Percentiles rank a stretch among this genome's conserved stretches.
phyloP scores from a whole-genome alignment of 1,140 invertebrate species.

The Trichogramma pretiosum region DNA sequence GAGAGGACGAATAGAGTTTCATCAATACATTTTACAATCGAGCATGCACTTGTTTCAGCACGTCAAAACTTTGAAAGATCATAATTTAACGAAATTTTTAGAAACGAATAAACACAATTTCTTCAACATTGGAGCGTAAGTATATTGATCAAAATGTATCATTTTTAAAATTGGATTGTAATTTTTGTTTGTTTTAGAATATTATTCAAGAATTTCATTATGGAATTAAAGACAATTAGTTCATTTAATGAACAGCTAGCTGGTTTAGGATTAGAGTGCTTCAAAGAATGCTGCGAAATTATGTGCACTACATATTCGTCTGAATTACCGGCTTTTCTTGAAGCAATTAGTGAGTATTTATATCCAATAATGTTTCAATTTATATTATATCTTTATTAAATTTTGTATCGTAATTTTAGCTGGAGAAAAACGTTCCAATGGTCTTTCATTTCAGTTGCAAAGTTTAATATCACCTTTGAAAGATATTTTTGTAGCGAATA shows the following conservation, averaged over 20 bases:
- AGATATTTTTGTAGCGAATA: slow-evolving; percentile 20
- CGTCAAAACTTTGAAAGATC: slow-evolving; percentile 31
- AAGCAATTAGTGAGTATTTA: slow-evolving; percentile 41
- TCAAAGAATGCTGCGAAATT: slow-evolving; percentile 46
- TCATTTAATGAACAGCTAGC: slow-evolving; percentile 42
- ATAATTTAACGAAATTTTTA: slow-evolving; percentile 25
- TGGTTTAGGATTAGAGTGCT: slow-evolving; percentile 46
- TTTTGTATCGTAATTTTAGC: too few relatives aligned
- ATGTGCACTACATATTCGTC: slow-evolving; percentile 38
- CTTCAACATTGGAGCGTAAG: slow-evolving; percentile 34
- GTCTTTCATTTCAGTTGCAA: slow-evolving; percentile 26
- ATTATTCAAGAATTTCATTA: slow-evolving; percentile 31
- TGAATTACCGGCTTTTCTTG: slow-evolving; percentile 43
- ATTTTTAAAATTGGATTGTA: not conserved
- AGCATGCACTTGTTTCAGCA: slow-evolving; percentile 35
- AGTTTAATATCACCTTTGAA: slow-evolving; percentile 25
- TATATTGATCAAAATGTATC: not conserved
- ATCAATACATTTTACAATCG: slow-evolving; percentile 40
- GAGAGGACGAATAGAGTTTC: slow-evolving; percentile 40
- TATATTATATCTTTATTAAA: slow-evolving; percentile 1
- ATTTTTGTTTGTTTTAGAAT: slow-evolving; percentile 26
- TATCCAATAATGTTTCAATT: too few relatives aligned
- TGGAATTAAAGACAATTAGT: slow-evolving; percentile 32
- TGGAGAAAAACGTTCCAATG: slow-evolving; percentile 15
- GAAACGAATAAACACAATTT: slow-evolving; percentile 26